phyloP scores from a whole-genome alignment of 2,888 invertebrate species.

The Dilophus febrilis region DNA sequence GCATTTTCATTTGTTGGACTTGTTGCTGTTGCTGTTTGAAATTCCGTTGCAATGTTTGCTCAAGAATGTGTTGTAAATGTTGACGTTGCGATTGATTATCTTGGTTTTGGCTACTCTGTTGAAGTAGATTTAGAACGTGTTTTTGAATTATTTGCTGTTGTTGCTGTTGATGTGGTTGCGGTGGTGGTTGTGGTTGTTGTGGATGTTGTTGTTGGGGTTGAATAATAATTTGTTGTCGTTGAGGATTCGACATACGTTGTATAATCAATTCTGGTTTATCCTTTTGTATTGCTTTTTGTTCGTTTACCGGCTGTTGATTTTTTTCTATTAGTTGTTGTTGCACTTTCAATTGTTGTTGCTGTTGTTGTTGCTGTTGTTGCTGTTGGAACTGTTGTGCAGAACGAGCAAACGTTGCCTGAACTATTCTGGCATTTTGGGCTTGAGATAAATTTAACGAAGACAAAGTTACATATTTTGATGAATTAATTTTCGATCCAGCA shows the following conservation, averaged over 20 bases:
- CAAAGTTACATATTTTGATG: slow-evolving; percentile 25
- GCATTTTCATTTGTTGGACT: too few species aligned
- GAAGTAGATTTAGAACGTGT: slow-evolving; percentile 17
- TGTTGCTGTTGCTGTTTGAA: too few species aligned
- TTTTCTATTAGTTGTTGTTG: neutral
- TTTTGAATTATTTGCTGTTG: too few species aligned
- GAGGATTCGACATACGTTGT: neutral
- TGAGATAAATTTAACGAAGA: slow-evolving; percentile 25
- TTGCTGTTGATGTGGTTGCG: slow-evolving; percentile 11
- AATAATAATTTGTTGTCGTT: neutral
- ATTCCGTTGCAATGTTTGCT: too few species aligned
- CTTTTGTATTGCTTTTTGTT: too few species aligned
- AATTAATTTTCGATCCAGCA: slow-evolving; percentile 21
- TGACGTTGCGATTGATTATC: too few species aligned
- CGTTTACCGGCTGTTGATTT: too few species aligned
- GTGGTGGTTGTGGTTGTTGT: neutral
- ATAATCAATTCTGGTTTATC: slow-evolving; percentile 1
- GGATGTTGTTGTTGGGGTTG: slow-evolving; percentile 1
- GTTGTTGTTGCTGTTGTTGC: slow-evolving; percentile 6
- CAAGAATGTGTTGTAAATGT: too few species aligned
- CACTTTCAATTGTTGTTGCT: slow-evolving; percentile 2
- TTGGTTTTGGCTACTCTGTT: too few species aligned
- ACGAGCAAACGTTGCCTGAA: slow-evolving; percentile 16
- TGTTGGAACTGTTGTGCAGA: neutral
- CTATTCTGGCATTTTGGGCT: slow-evolving; percentile 28